Conservation (phyloP, 2,888 invertebrate genomes). For the Opisthograptis luteolata region DNA sequence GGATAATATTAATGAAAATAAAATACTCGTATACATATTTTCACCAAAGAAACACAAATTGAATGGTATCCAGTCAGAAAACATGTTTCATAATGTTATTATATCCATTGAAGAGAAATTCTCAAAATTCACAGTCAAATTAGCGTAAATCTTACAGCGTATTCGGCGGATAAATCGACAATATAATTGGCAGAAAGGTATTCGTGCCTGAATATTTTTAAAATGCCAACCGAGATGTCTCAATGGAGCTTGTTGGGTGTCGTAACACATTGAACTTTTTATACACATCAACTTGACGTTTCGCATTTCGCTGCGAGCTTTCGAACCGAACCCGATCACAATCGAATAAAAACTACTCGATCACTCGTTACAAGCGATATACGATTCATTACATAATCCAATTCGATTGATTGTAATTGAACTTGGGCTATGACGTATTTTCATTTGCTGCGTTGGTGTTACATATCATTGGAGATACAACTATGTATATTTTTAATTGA, state of each 20-base stretch:
- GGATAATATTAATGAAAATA: too few species aligned
- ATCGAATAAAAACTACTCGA: conserved; percentile 31
- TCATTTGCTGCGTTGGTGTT: conserved; percentile 3
- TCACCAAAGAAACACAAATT: too few species aligned
- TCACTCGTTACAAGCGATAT: conserved; percentile 20
- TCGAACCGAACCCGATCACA: conserved; percentile 38
- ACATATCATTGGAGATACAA: conserved; percentile 1
- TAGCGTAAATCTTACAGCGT: not conserved
- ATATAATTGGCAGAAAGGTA: conserved; percentile 21
- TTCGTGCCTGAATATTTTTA: conserved; percentile 19
- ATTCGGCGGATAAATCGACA: not conserved
- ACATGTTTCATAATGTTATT: too few species aligned
- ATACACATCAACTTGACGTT: conserved; percentile 45
- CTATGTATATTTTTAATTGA: not conserved
- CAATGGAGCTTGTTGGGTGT: conserved; percentile 22
- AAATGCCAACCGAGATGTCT: conserved; percentile 29
- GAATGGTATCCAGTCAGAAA: too few species aligned
- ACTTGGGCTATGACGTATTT: conserved; percentile 11
- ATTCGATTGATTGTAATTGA: conserved; percentile 24
- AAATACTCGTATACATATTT: too few species aligned
- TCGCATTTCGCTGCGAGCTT: conserved; percentile 49
- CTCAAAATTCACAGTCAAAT: too few species aligned
- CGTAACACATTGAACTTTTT: conserved; percentile 47
- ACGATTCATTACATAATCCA: conserved; percentile 29
- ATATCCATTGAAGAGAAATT: too few species aligned